Evolutionary conservation across 2,888 invertebrate genomes (phyloP), one percentile per base, ranked within the genome.

Genomic region (Erannis defoliaria): DNA sequence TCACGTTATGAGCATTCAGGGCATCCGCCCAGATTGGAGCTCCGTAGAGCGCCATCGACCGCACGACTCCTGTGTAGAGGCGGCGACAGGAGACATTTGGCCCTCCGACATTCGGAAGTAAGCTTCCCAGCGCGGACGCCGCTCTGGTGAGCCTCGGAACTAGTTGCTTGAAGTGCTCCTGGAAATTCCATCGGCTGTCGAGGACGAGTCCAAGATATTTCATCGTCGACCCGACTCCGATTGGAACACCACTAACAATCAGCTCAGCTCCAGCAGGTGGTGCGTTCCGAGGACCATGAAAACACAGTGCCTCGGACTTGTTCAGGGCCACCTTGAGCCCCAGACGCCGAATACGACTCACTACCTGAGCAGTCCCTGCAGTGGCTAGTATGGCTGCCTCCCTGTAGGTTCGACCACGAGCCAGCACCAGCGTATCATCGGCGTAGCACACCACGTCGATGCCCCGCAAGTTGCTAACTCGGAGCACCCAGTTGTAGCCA

Each of bases 141-240:
- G 42, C 42, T 6, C 35, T 14, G 8, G 45, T 14, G 21, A 54
- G 16, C 31, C 33, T 29, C 0, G 54, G 54, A 12, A 10, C 35
- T 14, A 54, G 6, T 2, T 21, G n/a, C 10, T 21, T 18, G 10
- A 54, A 54, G 35, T 54, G 54, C 37, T 37, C 45, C 33, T 51
- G 46, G 35, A 62, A 56, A 38, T 53, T 56, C 53, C 56, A 56
- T 38, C 48, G 40, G 33, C 53, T 53, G 40, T 56, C 62, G 33
- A 56, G 53, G 35, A 48, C 42, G 42, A 62, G 56, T 26, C 62
- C 56, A 16, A 62, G 56, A 35, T 62, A 63, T 10, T 31, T 48
- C n/a, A 48, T 40, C n/a, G 5, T 19, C 23, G 48, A 9, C 40
- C 16, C 12, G n/a, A 55, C 55, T n/a, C n/a, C n/a, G n/a, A n/a